Conservation (phyloP, 2,888 invertebrate species). For the Panopea generosa region DNA sequence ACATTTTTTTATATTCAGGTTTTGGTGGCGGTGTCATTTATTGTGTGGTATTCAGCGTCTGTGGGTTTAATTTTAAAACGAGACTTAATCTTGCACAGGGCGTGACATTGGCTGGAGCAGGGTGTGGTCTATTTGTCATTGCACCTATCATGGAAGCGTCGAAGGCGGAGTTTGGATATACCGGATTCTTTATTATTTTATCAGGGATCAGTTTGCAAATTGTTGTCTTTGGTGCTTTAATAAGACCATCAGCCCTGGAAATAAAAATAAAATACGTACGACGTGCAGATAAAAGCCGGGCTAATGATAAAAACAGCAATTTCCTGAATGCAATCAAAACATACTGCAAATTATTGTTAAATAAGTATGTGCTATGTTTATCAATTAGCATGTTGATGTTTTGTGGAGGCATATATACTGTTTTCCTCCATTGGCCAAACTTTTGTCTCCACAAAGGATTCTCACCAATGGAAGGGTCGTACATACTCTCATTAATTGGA, state of each 20-base stretch:
- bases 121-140: constrained; percentile 6
- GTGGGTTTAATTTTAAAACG: constrained; percentile 12
- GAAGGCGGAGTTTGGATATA: constrained; percentile 6
- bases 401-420: constrained; percentile 9
- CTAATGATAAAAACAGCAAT: background rate
- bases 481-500: constrained; percentile 4
- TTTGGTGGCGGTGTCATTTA: background rate
- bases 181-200: background rate
- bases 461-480: constrained; percentile 1
- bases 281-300: background rate
- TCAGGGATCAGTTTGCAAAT: background rate
- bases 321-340: background rate
- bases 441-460: constrained; percentile 10
- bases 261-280: background rate
- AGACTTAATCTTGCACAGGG: constrained; percentile 13
- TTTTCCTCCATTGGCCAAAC: constrained; percentile 7
- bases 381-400: constrained; percentile 11
- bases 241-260: constrained; percentile 8
- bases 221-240: background rate
- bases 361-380: constrained; percentile 11
- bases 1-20: background rate
- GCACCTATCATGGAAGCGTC: constrained; percentile 9
- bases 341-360: background rate
- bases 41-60: constrained; percentile 1
- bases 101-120: background rate